Percentiles rank a stretch among this genome's conserved stretches.
Evolutionary conservation across 2,797 vertebrate species (phyloP).

Genomic region (Hybognathus amarus): DNA sequence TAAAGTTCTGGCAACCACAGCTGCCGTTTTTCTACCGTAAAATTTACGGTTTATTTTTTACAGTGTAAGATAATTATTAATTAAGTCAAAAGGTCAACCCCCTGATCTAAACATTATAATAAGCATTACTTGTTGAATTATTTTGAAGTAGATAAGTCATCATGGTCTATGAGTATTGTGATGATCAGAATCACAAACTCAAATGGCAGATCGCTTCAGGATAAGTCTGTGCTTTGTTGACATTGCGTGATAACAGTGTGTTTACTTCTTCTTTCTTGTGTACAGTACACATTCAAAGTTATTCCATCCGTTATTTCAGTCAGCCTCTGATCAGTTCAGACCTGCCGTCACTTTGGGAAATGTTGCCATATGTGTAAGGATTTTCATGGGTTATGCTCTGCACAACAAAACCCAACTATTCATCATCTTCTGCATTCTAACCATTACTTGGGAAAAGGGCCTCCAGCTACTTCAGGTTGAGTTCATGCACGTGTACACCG

Average conservation of each 20-base stretch:
- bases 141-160: background rate
- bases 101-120: background rate
- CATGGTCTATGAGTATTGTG: background rate
- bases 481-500: constrained; percentile 23
- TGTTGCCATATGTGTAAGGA: constrained; percentile 38
- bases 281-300: constrained; percentile 62
- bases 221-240: constrained; percentile 9
- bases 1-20: too few relatives aligned
- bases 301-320: constrained; percentile 60
- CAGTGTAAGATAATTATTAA: too few relatives aligned
- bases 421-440: constrained; percentile 26
- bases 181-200: background rate
- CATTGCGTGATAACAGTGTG: constrained; percentile 47
- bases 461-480: constrained; percentile 23
- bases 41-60: too few relatives aligned
- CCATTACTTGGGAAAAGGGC: constrained; percentile 34
- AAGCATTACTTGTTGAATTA: background rate
- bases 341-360: constrained; percentile 59
- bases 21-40: too few relatives aligned
- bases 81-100: too few relatives aligned
- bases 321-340: constrained; percentile 63
- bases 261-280: constrained; percentile 65
- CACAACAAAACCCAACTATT: constrained; percentile 56
- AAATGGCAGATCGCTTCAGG: background rate
- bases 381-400: constrained; percentile 47